phyloP scores from a whole-genome alignment of 2,888 invertebrate species.

The Tachina lurida region DNA sequence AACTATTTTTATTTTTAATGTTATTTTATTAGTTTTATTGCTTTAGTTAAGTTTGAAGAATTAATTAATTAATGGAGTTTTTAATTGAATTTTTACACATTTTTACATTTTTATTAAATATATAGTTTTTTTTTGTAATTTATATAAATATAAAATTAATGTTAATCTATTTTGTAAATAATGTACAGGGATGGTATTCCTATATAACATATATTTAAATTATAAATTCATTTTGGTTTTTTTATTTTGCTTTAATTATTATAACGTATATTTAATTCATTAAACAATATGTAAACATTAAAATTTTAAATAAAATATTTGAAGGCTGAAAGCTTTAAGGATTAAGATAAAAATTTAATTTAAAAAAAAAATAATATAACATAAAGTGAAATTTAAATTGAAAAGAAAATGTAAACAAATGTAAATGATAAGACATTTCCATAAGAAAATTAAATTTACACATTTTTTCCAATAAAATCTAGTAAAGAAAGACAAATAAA shows the following conservation, averaged over 20 bases:
- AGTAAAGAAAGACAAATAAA: conserved; percentile 33
- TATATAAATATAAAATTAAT: conserved; percentile 54
- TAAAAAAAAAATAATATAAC: conserved; percentile 46
- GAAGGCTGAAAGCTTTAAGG: conserved; percentile 50
- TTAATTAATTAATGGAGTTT: conserved; percentile 3
- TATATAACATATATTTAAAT: conserved; percentile 55
- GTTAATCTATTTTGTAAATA: conserved; percentile 54
- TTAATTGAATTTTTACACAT: conserved; percentile 22
- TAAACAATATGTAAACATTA: conserved; percentile 52
- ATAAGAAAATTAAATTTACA: conserved; percentile 46
- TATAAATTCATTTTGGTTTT: conserved; percentile 70
- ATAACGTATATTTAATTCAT: conserved; percentile 56
- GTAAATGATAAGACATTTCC: conserved; percentile 14
- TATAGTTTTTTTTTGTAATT: conserved; percentile 13
- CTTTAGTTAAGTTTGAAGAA: conserved; percentile 56
- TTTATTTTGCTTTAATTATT: conserved; percentile 35
- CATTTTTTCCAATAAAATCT: conserved; percentile 59
- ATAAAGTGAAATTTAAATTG: conserved; percentile 31
- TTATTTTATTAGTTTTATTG: conserved; percentile 57
- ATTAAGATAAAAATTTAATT: conserved; percentile 47
- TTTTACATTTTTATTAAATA: conserved; percentile 32
- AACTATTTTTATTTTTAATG: conserved; percentile 45
- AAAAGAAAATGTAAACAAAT: conserved; percentile 39
- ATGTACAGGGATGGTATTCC: conserved; percentile 53
- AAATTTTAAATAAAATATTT: conserved; percentile 45